Base-by-base conservation (phyloP, 2,888 invertebrate genomes). In the Oligia fasciuncula region DNA sequence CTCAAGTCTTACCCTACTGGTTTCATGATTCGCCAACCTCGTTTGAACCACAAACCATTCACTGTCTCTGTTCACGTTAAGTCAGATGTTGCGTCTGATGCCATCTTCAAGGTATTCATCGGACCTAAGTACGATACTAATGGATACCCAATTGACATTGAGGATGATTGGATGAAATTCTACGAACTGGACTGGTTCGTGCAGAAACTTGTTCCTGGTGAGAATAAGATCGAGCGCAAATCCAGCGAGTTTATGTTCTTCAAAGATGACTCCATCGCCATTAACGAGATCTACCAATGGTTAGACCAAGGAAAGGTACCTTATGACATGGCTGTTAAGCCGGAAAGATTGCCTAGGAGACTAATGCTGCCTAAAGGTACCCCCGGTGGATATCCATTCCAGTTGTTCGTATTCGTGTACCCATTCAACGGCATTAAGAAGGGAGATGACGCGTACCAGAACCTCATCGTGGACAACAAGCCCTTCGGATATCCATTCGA, bases 321-420 rank as follows among this genome's bases (percentile, higher is more conserved):
- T 40, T 88, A 95, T 87, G 97, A 97, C 86, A 96, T 97, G 93
- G 95, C 95, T 77, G 96, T 97, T 84, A 94, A 96, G 68, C 96
- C 97, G 87, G 97, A 97, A 84, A 97, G 97, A 74, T 97, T 97
- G 95, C 98, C 98, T 6, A 97, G 97, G 81, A 97, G 98, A 85
- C 95, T 98, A 73, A 94, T 98, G 91, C 93, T 98, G 80, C 98
- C 98, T 62, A 98, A 97, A 92, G 98, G 98, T 91, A 97, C 97
- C 87, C 95, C 94, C 63, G 97, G 97, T 84, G 98, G 98, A 75
- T 97, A 97, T 94, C 97, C 97, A 74, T 97, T 97, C 96, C 97
- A 97, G 88, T 90, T 98, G 81, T 98, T 97, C 94, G 97, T 98
- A 75, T 97, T 97, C 73, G 97, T 97, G 43, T 97, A 97, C 87